Conservation (phyloP, 92 coral and sea anemone species). For the Parazoanthus atlanticus region DNA sequence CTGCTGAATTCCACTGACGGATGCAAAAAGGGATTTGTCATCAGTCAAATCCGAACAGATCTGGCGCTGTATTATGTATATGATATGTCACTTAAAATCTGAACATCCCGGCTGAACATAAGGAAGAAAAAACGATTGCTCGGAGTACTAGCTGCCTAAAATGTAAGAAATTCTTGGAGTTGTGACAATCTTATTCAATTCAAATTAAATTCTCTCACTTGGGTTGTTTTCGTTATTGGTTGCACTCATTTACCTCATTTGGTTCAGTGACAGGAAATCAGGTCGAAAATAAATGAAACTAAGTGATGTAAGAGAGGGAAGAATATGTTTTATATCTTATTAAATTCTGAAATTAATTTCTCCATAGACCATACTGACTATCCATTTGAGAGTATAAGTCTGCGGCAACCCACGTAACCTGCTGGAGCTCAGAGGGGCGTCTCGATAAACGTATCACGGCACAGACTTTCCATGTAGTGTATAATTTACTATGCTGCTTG, state of each 20-base stretch:
- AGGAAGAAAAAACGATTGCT: background rate
- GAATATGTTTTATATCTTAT: too few species aligned
- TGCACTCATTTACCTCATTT: too few species aligned
- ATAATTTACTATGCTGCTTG: too few species aligned
- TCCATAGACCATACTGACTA: too few species aligned
- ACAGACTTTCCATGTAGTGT: too few species aligned
- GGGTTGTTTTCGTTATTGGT: too few species aligned
- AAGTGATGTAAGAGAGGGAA: background rate
- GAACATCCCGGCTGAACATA: background rate
- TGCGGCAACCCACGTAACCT: too few species aligned
- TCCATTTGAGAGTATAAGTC: too few species aligned
- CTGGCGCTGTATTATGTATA: background rate
- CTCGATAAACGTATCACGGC: too few species aligned
- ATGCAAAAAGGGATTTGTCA: background rate
- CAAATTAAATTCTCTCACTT: background rate
- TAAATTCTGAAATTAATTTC: too few species aligned
- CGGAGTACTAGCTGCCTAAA: background rate
- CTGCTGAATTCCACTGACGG: background rate
- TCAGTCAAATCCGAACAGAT: slow-evolving; percentile 4
- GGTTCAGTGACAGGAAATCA: too few species aligned
- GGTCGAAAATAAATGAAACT: background rate
- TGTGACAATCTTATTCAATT: background rate
- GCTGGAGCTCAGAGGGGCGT: too few species aligned
- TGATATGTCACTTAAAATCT: background rate
- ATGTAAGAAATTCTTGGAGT: background rate